Conservation (phyloP, 2,888 invertebrate species). For the Phaonia tiefii region DNA sequence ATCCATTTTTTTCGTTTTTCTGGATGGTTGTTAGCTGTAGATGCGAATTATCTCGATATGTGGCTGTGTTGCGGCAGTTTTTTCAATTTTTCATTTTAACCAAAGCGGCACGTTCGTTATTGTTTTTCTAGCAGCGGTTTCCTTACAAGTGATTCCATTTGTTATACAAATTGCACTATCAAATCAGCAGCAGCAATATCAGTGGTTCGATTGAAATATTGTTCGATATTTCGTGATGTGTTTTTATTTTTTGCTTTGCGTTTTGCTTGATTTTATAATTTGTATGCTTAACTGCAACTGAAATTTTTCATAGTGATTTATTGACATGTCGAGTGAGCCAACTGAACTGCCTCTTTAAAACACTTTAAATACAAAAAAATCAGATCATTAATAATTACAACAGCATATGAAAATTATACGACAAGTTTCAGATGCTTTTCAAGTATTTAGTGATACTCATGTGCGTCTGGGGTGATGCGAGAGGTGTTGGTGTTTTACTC, state of each 20-base stretch:
- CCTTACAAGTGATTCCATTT: no score
- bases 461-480: no score
- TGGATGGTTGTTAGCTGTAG: not conserved
- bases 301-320: constrained; percentile 64
- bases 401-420: not conserved
- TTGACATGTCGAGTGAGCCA: constrained; percentile 62
- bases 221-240: no score
- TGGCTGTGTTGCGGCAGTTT: not conserved
- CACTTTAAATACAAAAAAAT: constrained; percentile 38
- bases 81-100: not conserved
- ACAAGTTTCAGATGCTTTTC: constrained; percentile 27
- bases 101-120: constrained; percentile 1
- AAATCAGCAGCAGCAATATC: no score
- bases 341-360: constrained; percentile 52
- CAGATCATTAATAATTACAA: not conserved
- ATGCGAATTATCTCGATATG: not conserved
- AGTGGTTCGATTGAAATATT: no score
- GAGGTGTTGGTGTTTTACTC: no score
- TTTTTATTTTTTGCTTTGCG: not conserved
- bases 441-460: constrained; percentile 25
- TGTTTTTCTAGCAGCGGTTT: not conserved
- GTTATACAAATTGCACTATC: no score
- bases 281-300: constrained; percentile 59
- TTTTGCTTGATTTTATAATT: constrained; percentile 66
- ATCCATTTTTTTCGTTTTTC: not conserved